These are phyloP conservation scores for Hyposoter didymator DNA, from an alignment of 2,888 invertebrate species.

Conservation along the genomic window DNA sequence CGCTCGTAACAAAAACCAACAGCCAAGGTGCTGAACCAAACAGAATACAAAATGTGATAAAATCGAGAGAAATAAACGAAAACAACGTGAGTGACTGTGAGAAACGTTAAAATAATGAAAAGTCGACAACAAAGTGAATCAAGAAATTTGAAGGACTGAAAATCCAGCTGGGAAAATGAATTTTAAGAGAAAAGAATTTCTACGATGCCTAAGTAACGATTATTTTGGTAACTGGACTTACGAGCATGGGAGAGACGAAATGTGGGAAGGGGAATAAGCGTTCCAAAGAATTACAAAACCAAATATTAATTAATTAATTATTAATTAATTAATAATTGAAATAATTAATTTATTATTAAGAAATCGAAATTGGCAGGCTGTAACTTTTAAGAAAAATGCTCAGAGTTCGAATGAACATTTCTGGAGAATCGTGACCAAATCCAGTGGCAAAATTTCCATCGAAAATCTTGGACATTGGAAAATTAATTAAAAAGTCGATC, in stretches of 20 bases:
- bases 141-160: conserved; percentile 34
- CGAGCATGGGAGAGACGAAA: conserved; percentile 35
- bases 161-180: not conserved
- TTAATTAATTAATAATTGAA: too few species aligned
- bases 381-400: too few species aligned
- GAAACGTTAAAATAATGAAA: conserved; percentile 67
- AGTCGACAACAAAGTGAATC: conserved; percentile 58
- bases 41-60: conserved; percentile 75
- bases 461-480: not conserved
- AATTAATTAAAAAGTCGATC: not conserved
- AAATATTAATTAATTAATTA: too few species aligned
- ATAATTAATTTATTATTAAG: too few species aligned
- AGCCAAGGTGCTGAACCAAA: conserved; percentile 81
- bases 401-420: too few species aligned
- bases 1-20: conserved; percentile 79
- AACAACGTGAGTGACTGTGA: conserved; percentile 64
- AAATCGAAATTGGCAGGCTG: not conserved
- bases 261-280: conserved; percentile 46
- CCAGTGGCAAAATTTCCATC: not conserved
- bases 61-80: conserved; percentile 68
- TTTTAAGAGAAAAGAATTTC: not conserved
- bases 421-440: not conserved
- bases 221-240: conserved; percentile 48
- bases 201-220: conserved; percentile 17
- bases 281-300: conserved; percentile 51